Evolutionary conservation across 1,140 invertebrate species (phyloP).

Genomic region (Tetragnatha versicolor): DNA sequence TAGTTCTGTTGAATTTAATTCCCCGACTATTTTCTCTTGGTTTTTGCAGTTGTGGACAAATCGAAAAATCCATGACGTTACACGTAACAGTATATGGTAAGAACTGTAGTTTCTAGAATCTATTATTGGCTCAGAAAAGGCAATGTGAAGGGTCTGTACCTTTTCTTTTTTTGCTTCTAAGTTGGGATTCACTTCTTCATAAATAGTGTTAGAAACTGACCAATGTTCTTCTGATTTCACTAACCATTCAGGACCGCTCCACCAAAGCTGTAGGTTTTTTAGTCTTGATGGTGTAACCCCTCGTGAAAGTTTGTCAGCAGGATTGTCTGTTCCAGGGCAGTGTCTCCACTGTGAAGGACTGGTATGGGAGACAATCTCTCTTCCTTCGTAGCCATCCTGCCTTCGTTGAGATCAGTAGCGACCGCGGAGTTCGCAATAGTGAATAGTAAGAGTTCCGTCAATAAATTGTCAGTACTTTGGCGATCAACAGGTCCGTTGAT

Average conservation of each 20-base stretch:
- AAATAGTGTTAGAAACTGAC: not conserved
- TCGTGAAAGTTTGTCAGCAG: not conserved
- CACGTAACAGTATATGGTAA: slow-evolving; percentile 3
- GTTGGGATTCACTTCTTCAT: not conserved
- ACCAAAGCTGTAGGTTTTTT: too few species aligned
- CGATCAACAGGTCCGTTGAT: too few species aligned
- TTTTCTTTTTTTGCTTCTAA: slow-evolving; percentile 4
- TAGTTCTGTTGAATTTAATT: not conserved
- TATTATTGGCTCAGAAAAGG: slow-evolving; percentile 4
- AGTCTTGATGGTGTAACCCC: not conserved
- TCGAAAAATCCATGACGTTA: slow-evolving; percentile 1
- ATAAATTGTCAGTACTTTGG: too few species aligned
- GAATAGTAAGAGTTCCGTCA: too few species aligned
- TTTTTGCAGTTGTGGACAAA: not conserved
- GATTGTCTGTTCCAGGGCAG: not conserved
- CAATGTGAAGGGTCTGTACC: not conserved
- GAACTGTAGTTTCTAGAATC: not conserved
- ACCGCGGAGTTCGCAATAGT: too few species aligned
- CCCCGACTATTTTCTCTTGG: not conserved
- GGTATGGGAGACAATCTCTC: not conserved
- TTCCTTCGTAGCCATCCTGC: not conserved
- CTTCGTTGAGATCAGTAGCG: too few species aligned
- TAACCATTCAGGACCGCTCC: slow-evolving; percentile 15
- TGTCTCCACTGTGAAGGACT: slow-evolving; percentile 10
- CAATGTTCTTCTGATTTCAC: slow-evolving; percentile 3